These are phyloP conservation scores for Lindbergichthys nudifrons DNA, from an alignment of 2,797 vertebrate genomes.

Conservation along the genomic window DNA sequence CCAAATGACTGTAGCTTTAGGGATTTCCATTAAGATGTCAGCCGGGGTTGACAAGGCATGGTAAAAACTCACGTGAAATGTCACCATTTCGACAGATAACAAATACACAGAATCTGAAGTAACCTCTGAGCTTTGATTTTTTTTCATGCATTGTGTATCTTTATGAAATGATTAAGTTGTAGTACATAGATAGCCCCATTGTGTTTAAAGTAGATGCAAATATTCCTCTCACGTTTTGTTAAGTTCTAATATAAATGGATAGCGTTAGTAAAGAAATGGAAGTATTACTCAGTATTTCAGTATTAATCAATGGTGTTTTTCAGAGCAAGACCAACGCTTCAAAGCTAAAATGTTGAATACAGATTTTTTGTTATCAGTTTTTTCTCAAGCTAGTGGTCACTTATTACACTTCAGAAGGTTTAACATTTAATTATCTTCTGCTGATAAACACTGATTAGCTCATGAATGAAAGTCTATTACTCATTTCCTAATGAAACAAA, in stretches of 20 bases:
- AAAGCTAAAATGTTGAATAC: neutral
- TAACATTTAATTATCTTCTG: constrained; percentile 22
- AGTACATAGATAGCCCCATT: neutral
- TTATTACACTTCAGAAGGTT: constrained; percentile 10
- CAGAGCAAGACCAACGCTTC: constrained; percentile 10
- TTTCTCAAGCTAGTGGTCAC: neutral
- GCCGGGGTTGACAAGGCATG: neutral
- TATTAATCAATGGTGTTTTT: constrained; percentile 21
- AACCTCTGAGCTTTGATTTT: constrained; percentile 2
- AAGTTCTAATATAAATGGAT: neutral
- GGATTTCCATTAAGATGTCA: constrained; percentile 19
- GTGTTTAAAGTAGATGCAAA: neutral
- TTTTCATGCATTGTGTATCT: neutral
- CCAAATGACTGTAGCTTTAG: neutral
- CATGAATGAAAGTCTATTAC: constrained; percentile 16
- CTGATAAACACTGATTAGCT: constrained; percentile 33
- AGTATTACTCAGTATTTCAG: neutral
- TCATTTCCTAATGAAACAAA: constrained; percentile 33
- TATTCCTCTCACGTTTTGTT: neutral
- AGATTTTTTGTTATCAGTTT: neutral
- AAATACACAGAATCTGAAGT: neutral
- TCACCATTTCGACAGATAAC: constrained; percentile 1
- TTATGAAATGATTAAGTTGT: neutral
- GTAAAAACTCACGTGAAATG: constrained; percentile 13
- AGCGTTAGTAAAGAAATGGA: neutral